Conservation (phyloP, 2,797 vertebrate genomes). For the Megaceryle alcyon region DNA sequence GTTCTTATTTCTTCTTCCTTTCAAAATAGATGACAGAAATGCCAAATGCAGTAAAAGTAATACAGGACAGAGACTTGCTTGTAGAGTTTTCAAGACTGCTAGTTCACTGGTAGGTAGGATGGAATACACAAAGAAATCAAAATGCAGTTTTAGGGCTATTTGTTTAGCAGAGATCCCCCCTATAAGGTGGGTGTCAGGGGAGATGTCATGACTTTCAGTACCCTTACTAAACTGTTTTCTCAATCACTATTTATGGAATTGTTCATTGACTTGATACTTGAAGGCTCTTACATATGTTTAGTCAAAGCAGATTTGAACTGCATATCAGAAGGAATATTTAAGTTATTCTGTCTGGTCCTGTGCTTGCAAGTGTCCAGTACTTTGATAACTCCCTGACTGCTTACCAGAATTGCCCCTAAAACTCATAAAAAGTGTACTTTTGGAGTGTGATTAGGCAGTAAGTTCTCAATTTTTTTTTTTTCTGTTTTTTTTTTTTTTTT, state of each 20-base stretch:
- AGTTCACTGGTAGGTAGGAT: not conserved
- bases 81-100: not conserved
- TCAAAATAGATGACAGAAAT: conserved; percentile 46
- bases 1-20: conserved; percentile 28
- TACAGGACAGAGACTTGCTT: not conserved
- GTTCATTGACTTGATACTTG: conserved; percentile 8
- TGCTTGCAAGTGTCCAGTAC: not conserved
- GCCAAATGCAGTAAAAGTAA: conserved; percentile 18
- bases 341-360: conserved; percentile 3
- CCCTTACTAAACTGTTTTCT: not conserved
- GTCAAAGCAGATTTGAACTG: conserved; percentile 11
- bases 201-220: not conserved
- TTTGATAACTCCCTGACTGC: not conserved
- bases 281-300: conserved; percentile 24
- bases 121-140: not conserved
- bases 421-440: not conserved
- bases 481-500: not conserved
- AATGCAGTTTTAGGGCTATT: not conserved
- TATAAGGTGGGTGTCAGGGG: not conserved
- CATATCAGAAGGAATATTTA: conserved; percentile 12
- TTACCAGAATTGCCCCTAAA: not conserved
- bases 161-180: not conserved
- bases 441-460: not conserved
- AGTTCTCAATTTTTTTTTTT: not conserved
- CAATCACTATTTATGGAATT: not conserved